Evolutionary conservation across 2,888 invertebrate genomes (phyloP), one percentile per base, ranked within the genome.

Genomic region (Raillietiella orientalis): DNA sequence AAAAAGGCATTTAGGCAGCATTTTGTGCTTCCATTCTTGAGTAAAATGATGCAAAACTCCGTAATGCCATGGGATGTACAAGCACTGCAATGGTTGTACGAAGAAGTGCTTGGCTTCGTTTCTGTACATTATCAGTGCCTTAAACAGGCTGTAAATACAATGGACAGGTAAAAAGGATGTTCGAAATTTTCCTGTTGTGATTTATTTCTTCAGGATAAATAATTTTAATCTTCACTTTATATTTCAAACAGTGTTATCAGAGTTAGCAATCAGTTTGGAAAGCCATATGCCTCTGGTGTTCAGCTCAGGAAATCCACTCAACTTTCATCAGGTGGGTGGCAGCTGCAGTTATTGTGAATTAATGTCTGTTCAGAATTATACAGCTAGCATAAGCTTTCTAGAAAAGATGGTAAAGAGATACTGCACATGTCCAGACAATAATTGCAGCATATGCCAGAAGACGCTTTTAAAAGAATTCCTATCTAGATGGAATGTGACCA

Each of bases 401-500:
- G 46, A 56, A 29, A 58, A 59, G 24, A 55, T 58, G 32, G 50
- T 58, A 2, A 50, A 55, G 31, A 40, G 56, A 14, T n/a, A n/a
- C n/a, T n/a, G n/a, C n/a, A n/a, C n/a, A n/a, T n/a, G n/a, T n/a
- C n/a, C n/a, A n/a, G n/a, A n/a, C n/a, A n/a, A n/a, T n/a, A n/a
- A n/a, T n/a, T n/a, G n/a, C n/a, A n/a, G n/a, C n/a, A n/a, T n/a
- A n/a, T n/a, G n/a, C n/a, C n/a, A n/a, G n/a, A n/a, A n/a, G n/a
- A n/a, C n/a, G n/a, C n/a, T n/a, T n/a, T 53, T 77, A 28, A 55
- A 59, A 33, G 49, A 54, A 27, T 75, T 79, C 41, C 58, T 74
- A 35, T 62, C 62, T 34, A 63, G 72, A 36, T 90, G 84, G 72
- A 87, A 84, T 48, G 53, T 87, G 26, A 72, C 79, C 8, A 82